A percentile compares a stretch with the other conserved stretches of the same genome.
phyloP scores from a whole-genome alignment of 2,888 invertebrate genomes.

The Carcina quercana region DNA sequence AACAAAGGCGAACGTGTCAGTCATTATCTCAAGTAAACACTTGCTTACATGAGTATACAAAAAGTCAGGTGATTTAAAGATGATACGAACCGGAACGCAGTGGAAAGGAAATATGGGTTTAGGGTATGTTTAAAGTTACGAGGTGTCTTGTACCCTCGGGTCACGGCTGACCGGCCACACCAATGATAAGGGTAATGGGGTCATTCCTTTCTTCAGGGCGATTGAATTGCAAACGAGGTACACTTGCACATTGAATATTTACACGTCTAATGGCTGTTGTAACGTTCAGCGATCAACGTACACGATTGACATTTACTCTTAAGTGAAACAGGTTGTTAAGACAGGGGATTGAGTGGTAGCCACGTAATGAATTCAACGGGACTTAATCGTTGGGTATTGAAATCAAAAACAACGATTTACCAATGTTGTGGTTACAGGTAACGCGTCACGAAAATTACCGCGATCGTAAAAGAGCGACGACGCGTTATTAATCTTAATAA shows the following conservation, averaged over 20 bases:
- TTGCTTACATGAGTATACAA: slow-evolving; percentile 10
- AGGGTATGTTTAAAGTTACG: slow-evolving; percentile 17
- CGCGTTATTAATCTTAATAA: no score
- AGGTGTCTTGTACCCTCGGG: slow-evolving; percentile 11
- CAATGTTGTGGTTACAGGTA: slow-evolving; percentile 5
- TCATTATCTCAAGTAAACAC: slow-evolving; percentile 11
- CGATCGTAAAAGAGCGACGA: no score
- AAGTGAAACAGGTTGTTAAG: slow-evolving; percentile 27
- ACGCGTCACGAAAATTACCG: slow-evolving; percentile 7
- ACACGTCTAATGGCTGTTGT: slow-evolving; percentile 51
- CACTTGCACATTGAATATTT: slow-evolving; percentile 55
- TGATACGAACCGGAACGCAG: slow-evolving; percentile 13
- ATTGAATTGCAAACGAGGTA: slow-evolving; percentile 58
- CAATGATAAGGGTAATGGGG: slow-evolving; percentile 35
- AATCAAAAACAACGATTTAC: slow-evolving; percentile 7
- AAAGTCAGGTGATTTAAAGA: slow-evolving; percentile 15
- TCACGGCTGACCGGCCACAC: slow-evolving; percentile 21
- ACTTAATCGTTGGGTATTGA: no score
- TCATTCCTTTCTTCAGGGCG: slow-evolving; percentile 38
- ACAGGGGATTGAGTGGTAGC: no score
- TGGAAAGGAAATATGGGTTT: slow-evolving; percentile 15
- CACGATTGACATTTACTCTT: slow-evolving; percentile 43
- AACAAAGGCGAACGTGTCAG: slow-evolving; percentile 9
- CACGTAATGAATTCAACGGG: no score
- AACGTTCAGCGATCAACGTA: slow-evolving; percentile 42